Evolutionary conservation across 2,797 vertebrate genomes (phyloP).

Genomic region (Geotrypetes seraphini): DNA sequence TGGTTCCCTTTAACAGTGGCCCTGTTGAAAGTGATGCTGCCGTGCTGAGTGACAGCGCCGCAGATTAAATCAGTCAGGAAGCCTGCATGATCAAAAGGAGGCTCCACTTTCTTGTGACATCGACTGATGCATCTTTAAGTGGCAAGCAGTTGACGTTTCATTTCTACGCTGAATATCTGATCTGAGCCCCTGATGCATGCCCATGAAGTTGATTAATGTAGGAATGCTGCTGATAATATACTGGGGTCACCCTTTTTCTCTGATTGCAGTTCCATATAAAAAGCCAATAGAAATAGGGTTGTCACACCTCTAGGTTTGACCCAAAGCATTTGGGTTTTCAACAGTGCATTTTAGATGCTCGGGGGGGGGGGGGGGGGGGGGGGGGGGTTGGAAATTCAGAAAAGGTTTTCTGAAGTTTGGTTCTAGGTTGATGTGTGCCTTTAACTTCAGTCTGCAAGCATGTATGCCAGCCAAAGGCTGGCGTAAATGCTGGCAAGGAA

Average conservation of each 20-base stretch:
- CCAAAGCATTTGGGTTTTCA: too few relatives aligned
- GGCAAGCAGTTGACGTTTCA: slow-evolving; percentile 17
- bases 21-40: too few relatives aligned
- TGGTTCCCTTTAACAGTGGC: too few relatives aligned
- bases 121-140: slow-evolving; percentile 20
- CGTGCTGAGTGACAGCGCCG: slow-evolving; percentile 19
- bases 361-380: too few relatives aligned
- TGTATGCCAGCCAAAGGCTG: too few relatives aligned
- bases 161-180: slow-evolving; percentile 9
- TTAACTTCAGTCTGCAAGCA: too few relatives aligned
- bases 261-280: slow-evolving; percentile 6
- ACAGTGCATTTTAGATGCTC: too few relatives aligned
- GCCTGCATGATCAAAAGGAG: slow-evolving; percentile 16
- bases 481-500: too few relatives aligned
- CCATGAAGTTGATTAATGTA: slow-evolving; percentile 17
- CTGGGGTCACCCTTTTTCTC: slow-evolving; percentile 5
- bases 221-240: slow-evolving; percentile 9
- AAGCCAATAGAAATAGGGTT: slow-evolving; percentile 12
- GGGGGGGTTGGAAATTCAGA: too few relatives aligned
- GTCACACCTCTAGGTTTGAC: too few relatives aligned
- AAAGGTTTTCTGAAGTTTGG: too few relatives aligned
- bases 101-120: slow-evolving; percentile 17
- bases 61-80: slow-evolving; percentile 19
- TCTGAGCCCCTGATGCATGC: slow-evolving; percentile 9
- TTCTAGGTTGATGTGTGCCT: too few relatives aligned